Conservation (phyloP, 2,113 vertebrate species). For the Sylvietta virens region DNA sequence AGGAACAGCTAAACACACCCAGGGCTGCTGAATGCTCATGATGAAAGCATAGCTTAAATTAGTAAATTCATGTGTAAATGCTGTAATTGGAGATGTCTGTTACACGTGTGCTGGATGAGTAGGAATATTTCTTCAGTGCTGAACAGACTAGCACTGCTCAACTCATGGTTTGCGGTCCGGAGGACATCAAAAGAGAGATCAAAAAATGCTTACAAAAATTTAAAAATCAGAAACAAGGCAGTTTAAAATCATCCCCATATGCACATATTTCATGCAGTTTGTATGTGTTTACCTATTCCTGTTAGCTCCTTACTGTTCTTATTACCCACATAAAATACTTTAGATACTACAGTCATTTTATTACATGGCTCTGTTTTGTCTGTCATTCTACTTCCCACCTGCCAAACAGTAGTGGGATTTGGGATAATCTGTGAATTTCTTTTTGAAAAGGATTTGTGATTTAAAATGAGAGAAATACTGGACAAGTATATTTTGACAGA, state of each 20-base stretch:
- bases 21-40: background rate
- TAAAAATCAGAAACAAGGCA: background rate
- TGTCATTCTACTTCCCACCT: background rate
- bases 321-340: background rate
- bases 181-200: background rate
- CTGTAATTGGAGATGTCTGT: background rate
- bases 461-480: background rate
- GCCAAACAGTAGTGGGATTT: slow-evolving; percentile 30
- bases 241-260: background rate
- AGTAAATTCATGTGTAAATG: background rate
- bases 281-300: background rate
- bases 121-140: background rate
- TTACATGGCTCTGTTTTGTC: background rate
- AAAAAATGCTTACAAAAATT: background rate
- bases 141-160: background rate
- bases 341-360: background rate
- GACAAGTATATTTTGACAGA: slow-evolving; percentile 30
- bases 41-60: background rate
- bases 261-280: background rate
- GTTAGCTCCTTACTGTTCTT: background rate
- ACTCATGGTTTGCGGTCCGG: background rate
- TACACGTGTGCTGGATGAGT: background rate
- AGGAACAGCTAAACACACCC: background rate
- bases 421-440: slow-evolving; percentile 5
- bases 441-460: slow-evolving; percentile 10